phyloP scores from a whole-genome alignment of 2,888 invertebrate species.

The Folsomia manolachei region DNA sequence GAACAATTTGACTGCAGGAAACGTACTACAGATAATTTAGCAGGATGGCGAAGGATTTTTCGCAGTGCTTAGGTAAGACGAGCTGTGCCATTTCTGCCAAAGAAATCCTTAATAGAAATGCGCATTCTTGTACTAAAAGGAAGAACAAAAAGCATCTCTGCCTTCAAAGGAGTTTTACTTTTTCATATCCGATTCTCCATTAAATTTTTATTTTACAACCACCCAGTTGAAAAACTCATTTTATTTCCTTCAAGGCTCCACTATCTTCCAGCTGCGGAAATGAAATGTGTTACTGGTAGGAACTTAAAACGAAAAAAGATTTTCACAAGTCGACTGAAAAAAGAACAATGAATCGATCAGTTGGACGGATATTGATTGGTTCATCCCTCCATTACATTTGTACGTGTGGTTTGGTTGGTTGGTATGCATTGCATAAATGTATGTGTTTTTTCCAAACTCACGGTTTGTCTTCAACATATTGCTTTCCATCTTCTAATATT shows the following conservation, averaged over 20 bases:
- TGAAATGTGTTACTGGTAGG: background rate
- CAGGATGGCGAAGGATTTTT: too few species aligned
- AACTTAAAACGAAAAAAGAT: background rate
- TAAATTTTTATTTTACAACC: background rate
- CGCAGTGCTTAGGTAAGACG: background rate
- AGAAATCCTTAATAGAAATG: too few species aligned
- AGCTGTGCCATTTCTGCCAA: background rate
- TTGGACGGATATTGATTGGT: slow-evolving; percentile 39
- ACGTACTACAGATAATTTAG: too few species aligned
- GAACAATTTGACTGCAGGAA: too few species aligned
- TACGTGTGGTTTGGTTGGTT: background rate
- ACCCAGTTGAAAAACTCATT: background rate
- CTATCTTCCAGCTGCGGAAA: background rate
- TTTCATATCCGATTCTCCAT: background rate
- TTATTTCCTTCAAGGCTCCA: background rate
- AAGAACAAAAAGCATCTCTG: too few species aligned
- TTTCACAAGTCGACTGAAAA: background rate
- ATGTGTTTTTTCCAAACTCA: background rate
- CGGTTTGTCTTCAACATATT: background rate
- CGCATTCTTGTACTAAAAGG: too few species aligned
- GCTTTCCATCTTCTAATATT: background rate
- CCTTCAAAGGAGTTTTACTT: background rate
- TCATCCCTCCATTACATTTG: slow-evolving; percentile 19
- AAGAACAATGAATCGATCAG: slow-evolving; percentile 37
- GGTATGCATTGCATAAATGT: background rate